Conservation (phyloP, 1,140 invertebrate genomes). For the honey bee (Apis mellifera) region Amel_HAv3.1 CM009941.2:10862501-10863000, state of each 20-base stretch:
- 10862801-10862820: slow-evolving; percentile 73
- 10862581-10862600: too few species aligned
- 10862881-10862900: slow-evolving; percentile 67
- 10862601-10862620: too few species aligned
- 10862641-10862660: neutral
- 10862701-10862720: slow-evolving; percentile 52
- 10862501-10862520: too few species aligned
- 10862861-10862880: slow-evolving; percentile 66
- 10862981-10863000: slow-evolving; percentile 1
- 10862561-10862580: too few species aligned
- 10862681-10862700: slow-evolving; percentile 13
- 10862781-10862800: slow-evolving; percentile 56
- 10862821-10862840: slow-evolving; percentile 58
- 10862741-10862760: slow-evolving; percentile 61
- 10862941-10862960: slow-evolving; percentile 8
- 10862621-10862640: neutral
- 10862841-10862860: slow-evolving; percentile 63
- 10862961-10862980: slow-evolving; percentile 36
- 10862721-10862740: slow-evolving; percentile 75
- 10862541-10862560: too few species aligned
- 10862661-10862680: neutral
- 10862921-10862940: slow-evolving; percentile 13
- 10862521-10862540: too few species aligned
- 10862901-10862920: slow-evolving; percentile 49
- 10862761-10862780: slow-evolving; percentile 67